A percentile compares a stretch with the other conserved stretches of the same genome.
Conservation (phyloP, 2,113 vertebrate genomes). For the Synodontis membranacea region DNA sequence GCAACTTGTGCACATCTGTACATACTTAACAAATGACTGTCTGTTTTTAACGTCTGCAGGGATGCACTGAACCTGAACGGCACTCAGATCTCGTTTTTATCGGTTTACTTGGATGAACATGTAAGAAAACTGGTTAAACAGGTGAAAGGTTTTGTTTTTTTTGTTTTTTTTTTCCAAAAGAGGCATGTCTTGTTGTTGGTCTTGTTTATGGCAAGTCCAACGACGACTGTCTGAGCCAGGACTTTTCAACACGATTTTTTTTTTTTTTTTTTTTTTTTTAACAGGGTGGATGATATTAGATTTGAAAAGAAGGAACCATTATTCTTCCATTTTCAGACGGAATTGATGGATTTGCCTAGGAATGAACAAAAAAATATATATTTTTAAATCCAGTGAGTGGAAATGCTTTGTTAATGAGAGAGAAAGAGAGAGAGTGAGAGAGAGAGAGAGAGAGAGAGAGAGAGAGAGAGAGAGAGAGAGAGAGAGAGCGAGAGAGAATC, state of each 20-base stretch:
- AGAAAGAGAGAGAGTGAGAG: no score
- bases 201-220: no score
- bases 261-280: no score
- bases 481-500: no score
- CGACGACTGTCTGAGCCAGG: neutral
- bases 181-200: no score
- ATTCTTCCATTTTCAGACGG: neutral
- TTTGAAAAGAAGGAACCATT: neutral
- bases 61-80: neutral
- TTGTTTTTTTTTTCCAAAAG: no score
- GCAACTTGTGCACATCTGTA: no score
- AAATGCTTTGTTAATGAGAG: neutral
- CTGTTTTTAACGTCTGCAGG: neutral
- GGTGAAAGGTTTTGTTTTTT: neutral
- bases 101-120: neutral
- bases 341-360: neutral
- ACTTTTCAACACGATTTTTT: neutral
- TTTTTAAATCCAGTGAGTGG: neutral
- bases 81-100: neutral
- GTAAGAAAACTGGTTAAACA: neutral
- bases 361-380: neutral
- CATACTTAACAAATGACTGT: no score
- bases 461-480: no score
- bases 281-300: neutral
- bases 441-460: no score